These are phyloP conservation scores for Toxotes chatareus DNA, from an alignment of 2,113 vertebrate species.

Conservation along the genomic window DNA sequence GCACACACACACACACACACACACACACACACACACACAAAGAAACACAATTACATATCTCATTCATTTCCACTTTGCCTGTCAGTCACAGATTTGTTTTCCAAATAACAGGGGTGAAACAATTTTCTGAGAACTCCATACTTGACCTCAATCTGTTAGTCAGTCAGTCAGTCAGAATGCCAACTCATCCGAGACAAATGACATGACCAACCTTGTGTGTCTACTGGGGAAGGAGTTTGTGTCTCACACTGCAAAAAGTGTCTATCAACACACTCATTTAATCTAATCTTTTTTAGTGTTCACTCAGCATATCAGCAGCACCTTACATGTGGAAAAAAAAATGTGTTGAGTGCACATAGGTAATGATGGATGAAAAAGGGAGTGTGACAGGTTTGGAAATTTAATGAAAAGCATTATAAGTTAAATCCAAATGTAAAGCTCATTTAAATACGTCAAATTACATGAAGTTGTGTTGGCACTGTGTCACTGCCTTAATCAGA, in stretches of 20 bases:
- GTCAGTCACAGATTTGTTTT: slow-evolving; percentile 41
- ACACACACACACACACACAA: background rate
- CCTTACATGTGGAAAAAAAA: background rate
- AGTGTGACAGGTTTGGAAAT: background rate
- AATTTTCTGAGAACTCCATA: slow-evolving; percentile 34
- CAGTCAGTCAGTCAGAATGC: slow-evolving; percentile 34
- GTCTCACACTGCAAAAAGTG: background rate
- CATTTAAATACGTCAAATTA: background rate
- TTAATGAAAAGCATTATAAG: slow-evolving; percentile 2
- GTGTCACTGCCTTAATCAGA: background rate
- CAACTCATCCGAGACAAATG: slow-evolving; percentile 34
- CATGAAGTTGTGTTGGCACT: background rate
- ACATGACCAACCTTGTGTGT: slow-evolving; percentile 5
- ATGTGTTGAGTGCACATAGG: background rate
- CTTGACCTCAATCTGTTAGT: slow-evolving; percentile 57
- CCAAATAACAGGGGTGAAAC: slow-evolving; percentile 10
- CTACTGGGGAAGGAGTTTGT: background rate
- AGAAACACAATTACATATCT: background rate
- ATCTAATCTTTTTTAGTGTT: background rate
- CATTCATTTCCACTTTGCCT: slow-evolving; percentile 6
- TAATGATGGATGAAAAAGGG: background rate
- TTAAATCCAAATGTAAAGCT: background rate
- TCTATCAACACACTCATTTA: background rate
- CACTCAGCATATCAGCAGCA: background rate
- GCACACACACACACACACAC: background rate